Evolutionary conservation across 2,797 vertebrate genomes (phyloP).

Genomic region (Natrix natrix): DNA sequence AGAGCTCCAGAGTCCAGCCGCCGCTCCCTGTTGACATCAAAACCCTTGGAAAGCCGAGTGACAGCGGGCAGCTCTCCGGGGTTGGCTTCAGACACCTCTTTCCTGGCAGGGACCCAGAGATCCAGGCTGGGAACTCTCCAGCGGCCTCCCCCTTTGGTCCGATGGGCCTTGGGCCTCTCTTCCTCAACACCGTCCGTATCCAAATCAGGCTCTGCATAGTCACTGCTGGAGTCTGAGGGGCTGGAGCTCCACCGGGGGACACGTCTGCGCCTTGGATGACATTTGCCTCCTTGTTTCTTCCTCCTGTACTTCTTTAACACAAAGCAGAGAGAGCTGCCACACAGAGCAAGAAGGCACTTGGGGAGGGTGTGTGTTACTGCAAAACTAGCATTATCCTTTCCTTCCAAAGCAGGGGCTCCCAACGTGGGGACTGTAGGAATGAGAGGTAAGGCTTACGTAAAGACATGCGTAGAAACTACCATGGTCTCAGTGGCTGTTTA

Average conservation of each 20-base stretch:
- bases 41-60: neutral
- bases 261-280: neutral
- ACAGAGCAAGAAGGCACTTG: neutral
- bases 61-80: neutral
- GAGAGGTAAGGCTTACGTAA: too few species aligned
- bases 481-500: too few species aligned
- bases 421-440: too few species aligned
- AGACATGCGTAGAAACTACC: too few species aligned
- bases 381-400: neutral
- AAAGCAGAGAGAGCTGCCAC: neutral
- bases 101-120: conserved; percentile 77
- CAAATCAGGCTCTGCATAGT: conserved; percentile 43
- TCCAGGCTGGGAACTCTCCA: conserved; percentile 68
- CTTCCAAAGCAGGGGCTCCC: neutral
- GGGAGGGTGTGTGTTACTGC: neutral
- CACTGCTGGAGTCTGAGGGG: neutral
- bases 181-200: conserved; percentile 34
- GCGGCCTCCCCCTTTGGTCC: neutral
- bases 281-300: neutral
- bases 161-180: neutral
- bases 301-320: neutral
- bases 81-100: rapidly evolving
- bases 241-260: neutral
- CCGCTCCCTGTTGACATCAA: neutral
- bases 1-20: rapidly evolving